Evolutionary conservation across 2,888 invertebrate genomes (phyloP), one percentile per base, ranked within the genome.

Genomic region (Eilema depressum): DNA sequence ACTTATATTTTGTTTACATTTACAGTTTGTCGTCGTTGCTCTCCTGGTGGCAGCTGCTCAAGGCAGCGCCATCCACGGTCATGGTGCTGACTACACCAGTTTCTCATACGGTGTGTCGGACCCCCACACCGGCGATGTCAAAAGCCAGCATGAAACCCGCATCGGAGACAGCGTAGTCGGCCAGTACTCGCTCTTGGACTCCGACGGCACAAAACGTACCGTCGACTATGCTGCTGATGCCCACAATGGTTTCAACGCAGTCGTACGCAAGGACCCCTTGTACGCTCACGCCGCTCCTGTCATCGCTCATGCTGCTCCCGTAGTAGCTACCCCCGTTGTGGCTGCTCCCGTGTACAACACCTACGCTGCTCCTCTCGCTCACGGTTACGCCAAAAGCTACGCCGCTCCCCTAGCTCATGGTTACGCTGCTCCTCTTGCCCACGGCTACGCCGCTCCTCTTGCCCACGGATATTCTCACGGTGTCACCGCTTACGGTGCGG

Each of bases 141-240:
- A 94, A 89, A 91, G 91, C 90, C 96, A 96, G 89, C 96, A 96
- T 77, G 96, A 96, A 92, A 96, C 96, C 68, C 96, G 96, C 71
- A 92, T 94, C 76, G 96, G 96, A 14, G 96, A 96, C 89, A 95
- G 95, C 79, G 96, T 96, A 62, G 96, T 96, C 75, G 94, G 93
- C 74, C 94, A 93, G 76, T 93, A 93, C 91, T 93, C 93, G 8
- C 90, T 93, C 69, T 85, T 96, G 92, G 87, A 96, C 82, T 95
- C 96, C 37, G 96, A 96, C 86, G 96, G 96, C 79, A 96, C 96
- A 68, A 96, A 95, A 86, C 96, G 96, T 80, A 96, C 96, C 41
- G 96, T 96, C 0, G 96, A 96, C 88, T 96, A 96, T 88, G 93
- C 94, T 74, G 95, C 95, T 75, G 95, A 95, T 78, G 92, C 93